Conservation (phyloP, 2,113 vertebrate species). For the Oreochromis tanganicae region DNA sequence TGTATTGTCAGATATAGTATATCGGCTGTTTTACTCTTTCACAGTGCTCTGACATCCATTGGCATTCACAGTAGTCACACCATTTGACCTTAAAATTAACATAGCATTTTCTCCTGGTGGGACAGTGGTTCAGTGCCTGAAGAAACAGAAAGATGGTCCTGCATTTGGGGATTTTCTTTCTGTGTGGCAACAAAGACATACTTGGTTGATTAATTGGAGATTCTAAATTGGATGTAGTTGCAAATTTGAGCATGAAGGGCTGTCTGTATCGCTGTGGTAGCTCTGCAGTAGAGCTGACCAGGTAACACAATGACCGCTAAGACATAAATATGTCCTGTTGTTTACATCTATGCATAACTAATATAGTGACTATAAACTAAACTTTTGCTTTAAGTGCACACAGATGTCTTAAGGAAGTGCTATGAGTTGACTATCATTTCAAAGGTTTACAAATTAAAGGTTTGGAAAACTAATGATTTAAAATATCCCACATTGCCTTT, state of each 20-base stretch:
- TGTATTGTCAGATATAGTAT: neutral
- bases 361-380: neutral
- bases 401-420: neutral
- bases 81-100: neutral
- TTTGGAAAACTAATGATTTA: neutral
- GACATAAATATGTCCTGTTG: neutral
- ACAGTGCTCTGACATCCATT: neutral
- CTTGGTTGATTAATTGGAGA: neutral
- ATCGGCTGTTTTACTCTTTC: neutral
- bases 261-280: neutral
- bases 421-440: neutral
- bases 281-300: neutral
- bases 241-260: neutral
- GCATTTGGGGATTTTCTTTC: neutral
- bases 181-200: neutral
- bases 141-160: neutral
- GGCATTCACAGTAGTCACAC: neutral
- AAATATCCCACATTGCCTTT: too few species aligned
- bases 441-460: neutral
- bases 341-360: neutral
- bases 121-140: neutral
- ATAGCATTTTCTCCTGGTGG: neutral
- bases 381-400: neutral
- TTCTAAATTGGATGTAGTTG: neutral
- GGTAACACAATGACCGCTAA: neutral